Percentiles rank a stretch among this genome's conserved stretches.
These are phyloP conservation scores for Habropoda laboriosa DNA, from an alignment of 1,140 invertebrate genomes.

Conservation along the genomic window DNA sequence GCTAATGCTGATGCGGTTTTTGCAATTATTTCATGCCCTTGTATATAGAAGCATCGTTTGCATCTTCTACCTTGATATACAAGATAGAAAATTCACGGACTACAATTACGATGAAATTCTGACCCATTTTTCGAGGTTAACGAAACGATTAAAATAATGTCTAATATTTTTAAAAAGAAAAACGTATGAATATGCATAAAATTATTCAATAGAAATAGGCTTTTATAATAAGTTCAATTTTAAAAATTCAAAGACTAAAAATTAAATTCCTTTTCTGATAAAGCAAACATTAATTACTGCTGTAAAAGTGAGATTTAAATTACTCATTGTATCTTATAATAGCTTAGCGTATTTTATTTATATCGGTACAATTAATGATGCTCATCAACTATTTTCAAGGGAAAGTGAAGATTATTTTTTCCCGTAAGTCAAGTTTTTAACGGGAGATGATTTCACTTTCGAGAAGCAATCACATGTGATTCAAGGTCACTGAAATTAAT, in stretches of 20 bases:
- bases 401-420: background rate
- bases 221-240: too few species aligned
- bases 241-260: too few species aligned
- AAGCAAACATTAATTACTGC: too few species aligned
- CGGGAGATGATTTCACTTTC: background rate
- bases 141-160: background rate
- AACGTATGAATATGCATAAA: background rate
- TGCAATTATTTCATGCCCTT: constrained; percentile 55
- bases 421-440: background rate
- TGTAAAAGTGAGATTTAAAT: too few species aligned
- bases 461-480: background rate
- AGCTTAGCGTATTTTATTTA: background rate
- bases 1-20: constrained; percentile 56
- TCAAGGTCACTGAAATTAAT: background rate
- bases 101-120: constrained; percentile 21
- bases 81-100: constrained; percentile 15
- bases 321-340: background rate
- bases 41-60: background rate
- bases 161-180: background rate
- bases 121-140: constrained; percentile 39
- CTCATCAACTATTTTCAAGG: constrained; percentile 1
- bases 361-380: background rate
- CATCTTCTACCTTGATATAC: constrained; percentile 10
- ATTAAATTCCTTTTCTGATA: too few species aligned
- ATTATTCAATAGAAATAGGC: too few species aligned